Percentiles rank a stretch among this genome's conserved stretches.
Conservation (phyloP, 2,888 invertebrate genomes). For the Shargacucullia verbasci region DNA sequence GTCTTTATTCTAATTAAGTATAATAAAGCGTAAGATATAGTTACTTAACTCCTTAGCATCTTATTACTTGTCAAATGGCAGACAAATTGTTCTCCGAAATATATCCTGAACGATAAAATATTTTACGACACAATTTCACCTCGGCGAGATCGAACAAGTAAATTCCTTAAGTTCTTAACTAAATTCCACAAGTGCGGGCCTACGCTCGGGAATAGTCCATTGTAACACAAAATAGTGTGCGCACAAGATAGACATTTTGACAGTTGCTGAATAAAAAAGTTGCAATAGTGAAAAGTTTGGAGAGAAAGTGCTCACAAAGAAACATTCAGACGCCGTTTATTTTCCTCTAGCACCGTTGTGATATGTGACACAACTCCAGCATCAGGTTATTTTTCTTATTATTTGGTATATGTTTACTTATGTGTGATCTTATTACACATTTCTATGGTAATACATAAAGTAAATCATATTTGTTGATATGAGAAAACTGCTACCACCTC, state of each 20-base stretch:
- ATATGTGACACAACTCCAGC: slow-evolving; percentile 53
- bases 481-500: slow-evolving; percentile 46
- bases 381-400: slow-evolving; percentile 62
- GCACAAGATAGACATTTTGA: slow-evolving; percentile 61
- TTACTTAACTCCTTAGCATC: too few relatives aligned
- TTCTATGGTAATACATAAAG: slow-evolving; percentile 69
- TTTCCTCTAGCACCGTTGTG: slow-evolving; percentile 48
- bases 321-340: slow-evolving; percentile 58
- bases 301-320: slow-evolving; percentile 56
- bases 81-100: too few relatives aligned
- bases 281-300: slow-evolving; percentile 62
- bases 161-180: slow-evolving; percentile 71
- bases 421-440: slow-evolving; percentile 67
- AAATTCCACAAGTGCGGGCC: slow-evolving; percentile 66
- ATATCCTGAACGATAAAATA: slow-evolving; percentile 41
- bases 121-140: slow-evolving; percentile 54
- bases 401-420: slow-evolving; percentile 67
- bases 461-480: slow-evolving; percentile 57
- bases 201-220: slow-evolving; percentile 71
- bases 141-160: slow-evolving; percentile 59
- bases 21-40: too few relatives aligned
- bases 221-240: slow-evolving; percentile 68
- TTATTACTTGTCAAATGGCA: too few relatives aligned
- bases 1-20: too few relatives aligned
- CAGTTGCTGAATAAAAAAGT: slow-evolving; percentile 65